A percentile compares a stretch with the other conserved stretches of the same genome.
phyloP scores from a whole-genome alignment of 2,797 vertebrate species.

The Microtus obscurus region DNA sequence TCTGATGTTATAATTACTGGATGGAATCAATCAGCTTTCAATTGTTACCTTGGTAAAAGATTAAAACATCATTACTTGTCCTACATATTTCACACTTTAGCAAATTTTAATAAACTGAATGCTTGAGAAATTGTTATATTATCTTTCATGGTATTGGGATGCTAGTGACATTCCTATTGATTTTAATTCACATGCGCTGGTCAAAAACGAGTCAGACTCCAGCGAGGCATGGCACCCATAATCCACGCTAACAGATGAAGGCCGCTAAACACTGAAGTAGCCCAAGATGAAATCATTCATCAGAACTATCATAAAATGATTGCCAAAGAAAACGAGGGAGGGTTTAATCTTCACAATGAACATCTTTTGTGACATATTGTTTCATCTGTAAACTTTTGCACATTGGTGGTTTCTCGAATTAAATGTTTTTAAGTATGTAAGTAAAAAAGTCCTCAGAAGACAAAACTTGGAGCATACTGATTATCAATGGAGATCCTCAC shows the following conservation, averaged over 20 bases:
- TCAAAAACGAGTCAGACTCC: constrained; percentile 87
- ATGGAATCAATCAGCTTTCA: constrained; percentile 91
- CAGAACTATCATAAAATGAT: constrained; percentile 87
- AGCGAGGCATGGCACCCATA: constrained; percentile 82
- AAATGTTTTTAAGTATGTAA: constrained; percentile 75
- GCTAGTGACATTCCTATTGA: constrained; percentile 89
- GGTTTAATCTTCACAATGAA: constrained; percentile 84
- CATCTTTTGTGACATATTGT: constrained; percentile 80
- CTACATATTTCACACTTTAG: constrained; percentile 89
- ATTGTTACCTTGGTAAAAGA: constrained; percentile 90
- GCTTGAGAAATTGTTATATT: constrained; percentile 88
- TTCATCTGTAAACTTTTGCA: constrained; percentile 80
- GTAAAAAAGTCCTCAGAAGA: constrained; percentile 50
- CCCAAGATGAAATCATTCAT: constrained; percentile 87
- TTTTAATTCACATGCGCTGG: constrained; percentile 88
- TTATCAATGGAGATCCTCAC: neutral
- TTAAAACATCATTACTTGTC: constrained; percentile 90
- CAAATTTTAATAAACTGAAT: constrained; percentile 91
- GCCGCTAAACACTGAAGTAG: constrained; percentile 85
- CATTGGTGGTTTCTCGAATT: constrained; percentile 73
- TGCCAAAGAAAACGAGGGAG: constrained; percentile 78
- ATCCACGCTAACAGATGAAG: constrained; percentile 87
- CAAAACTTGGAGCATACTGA: neutral
- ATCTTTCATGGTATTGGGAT: constrained; percentile 85
- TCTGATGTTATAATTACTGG: constrained; percentile 91